phyloP scores from a whole-genome alignment of 2,797 vertebrate species.

The Cetoscarus ocellatus region DNA sequence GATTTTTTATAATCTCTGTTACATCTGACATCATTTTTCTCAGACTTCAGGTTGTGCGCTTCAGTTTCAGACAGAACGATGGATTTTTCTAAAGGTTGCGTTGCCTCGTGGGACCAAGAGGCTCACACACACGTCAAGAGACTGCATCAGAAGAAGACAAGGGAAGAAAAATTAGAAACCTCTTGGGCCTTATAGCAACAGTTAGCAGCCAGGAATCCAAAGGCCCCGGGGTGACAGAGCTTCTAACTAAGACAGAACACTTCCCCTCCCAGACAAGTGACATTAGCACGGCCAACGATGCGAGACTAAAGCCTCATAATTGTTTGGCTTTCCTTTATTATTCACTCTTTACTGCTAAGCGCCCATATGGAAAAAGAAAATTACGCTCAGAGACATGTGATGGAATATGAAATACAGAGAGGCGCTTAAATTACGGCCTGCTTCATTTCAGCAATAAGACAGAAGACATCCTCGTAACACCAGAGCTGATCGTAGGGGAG shows the following conservation, averaged over 20 bases:
- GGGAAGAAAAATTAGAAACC: constrained; percentile 10
- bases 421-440: constrained; percentile 52
- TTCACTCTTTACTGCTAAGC: constrained; percentile 64
- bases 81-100: constrained; percentile 14
- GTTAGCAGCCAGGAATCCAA: constrained; percentile 51
- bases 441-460: constrained; percentile 64
- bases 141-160: constrained; percentile 11
- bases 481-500: constrained; percentile 34
- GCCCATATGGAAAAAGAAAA: constrained; percentile 66
- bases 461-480: constrained; percentile 63
- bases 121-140: constrained; percentile 17
- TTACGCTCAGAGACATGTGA: constrained; percentile 61
- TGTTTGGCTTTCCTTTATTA: constrained; percentile 78
- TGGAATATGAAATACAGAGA: constrained; percentile 71
- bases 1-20: constrained; percentile 43
- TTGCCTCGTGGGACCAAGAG: constrained; percentile 19
- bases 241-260: constrained; percentile 78
- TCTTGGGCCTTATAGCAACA: constrained; percentile 41
- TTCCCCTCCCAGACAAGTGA: constrained; percentile 68
- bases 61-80: constrained; percentile 1
- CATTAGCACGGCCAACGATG: constrained; percentile 68
- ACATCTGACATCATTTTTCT: constrained; percentile 27
- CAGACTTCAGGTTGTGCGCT: constrained; percentile 18
- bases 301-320: constrained; percentile 75
- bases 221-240: constrained; percentile 51